phyloP scores from a whole-genome alignment of 2,888 invertebrate species.

The Tanytarsus gracilentus region DNA sequence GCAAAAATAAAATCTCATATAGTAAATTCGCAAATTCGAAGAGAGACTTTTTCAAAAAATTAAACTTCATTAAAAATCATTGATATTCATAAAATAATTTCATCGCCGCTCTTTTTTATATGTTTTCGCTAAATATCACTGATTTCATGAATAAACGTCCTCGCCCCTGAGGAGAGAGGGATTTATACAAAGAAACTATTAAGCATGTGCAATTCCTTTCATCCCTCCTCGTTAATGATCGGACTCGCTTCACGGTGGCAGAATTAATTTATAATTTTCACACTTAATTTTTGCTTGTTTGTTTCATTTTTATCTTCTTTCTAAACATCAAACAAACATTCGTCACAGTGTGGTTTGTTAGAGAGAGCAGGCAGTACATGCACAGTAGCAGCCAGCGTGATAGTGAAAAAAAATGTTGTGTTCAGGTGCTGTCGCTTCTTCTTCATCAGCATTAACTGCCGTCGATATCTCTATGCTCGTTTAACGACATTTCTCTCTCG shows the following conservation, averaged over 20 bases:
- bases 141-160: constrained; percentile 30
- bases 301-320: background rate
- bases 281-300: background rate
- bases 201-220: constrained; percentile 17
- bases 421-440: constrained; percentile 12
- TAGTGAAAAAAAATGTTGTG: constrained; percentile 4
- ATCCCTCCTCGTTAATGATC: constrained; percentile 19
- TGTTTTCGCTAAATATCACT: constrained; percentile 30
- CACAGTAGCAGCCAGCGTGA: background rate
- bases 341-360: constrained; percentile 16
- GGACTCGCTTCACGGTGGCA: background rate
- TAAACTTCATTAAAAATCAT: constrained; percentile 22
- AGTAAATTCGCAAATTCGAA: background rate
- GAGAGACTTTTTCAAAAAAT: background rate
- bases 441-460: too few species aligned
- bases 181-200: background rate
- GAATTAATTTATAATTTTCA: constrained; percentile 1
- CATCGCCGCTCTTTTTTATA: background rate
- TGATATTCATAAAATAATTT: constrained; percentile 10
- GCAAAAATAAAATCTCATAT: background rate
- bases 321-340: constrained; percentile 2
- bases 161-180: background rate
- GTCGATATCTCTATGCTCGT: background rate
- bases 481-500: background rate
- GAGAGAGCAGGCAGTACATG: background rate